Evolutionary conservation across 2,113 vertebrate species (phyloP), one percentile per base, ranked within the genome.

Genomic region (Antennarius striatus): DNA sequence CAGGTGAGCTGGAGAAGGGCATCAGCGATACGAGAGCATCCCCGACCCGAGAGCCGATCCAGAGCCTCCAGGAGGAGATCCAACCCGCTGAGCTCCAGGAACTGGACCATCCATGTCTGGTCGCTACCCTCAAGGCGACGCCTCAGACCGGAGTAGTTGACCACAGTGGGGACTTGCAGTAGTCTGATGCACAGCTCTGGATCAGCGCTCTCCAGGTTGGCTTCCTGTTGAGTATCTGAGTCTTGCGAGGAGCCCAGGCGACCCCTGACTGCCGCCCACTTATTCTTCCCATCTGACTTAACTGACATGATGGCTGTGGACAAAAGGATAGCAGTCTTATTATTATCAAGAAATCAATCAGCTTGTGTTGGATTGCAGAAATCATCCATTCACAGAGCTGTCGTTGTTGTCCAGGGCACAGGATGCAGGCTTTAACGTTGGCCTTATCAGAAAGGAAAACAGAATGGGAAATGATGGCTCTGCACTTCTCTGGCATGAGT

Each of bases 1-100:
- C 98, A 98, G 9, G 97, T 99, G 85, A 99, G 96, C 88, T 99
- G 98, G 49, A 99, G 93, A 32, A 98, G 92, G 15, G 97, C 95
- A 3, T 99, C 96, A 0, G 96, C 85, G 2, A 99, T 99, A 48
- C 95, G 94, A 3, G 96, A 93, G 68, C 96, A 96, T 0, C 97
- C 96, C 2, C 96, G 91, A 4, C 96, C 97, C 0, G 97, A 98
- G 52, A 99, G 93, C 55, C 95, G 93, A 47, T 96, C 96, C 89
- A 99, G 89, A 3, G 97, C 98, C 82, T 98, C 97, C 43, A 99
- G 91, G 47, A 99, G 94, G 70, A 99, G 94, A 62, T 99, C 98
- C 79, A 99, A 88, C 22, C 98, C 98, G 0, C 94, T 94, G 56
- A 98, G 93, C 86, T 98, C 98, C 90, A 99, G 86, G 86, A 99